Conservation (phyloP, 2,797 vertebrate genomes). For the Erethizon dorsatum region DNA sequence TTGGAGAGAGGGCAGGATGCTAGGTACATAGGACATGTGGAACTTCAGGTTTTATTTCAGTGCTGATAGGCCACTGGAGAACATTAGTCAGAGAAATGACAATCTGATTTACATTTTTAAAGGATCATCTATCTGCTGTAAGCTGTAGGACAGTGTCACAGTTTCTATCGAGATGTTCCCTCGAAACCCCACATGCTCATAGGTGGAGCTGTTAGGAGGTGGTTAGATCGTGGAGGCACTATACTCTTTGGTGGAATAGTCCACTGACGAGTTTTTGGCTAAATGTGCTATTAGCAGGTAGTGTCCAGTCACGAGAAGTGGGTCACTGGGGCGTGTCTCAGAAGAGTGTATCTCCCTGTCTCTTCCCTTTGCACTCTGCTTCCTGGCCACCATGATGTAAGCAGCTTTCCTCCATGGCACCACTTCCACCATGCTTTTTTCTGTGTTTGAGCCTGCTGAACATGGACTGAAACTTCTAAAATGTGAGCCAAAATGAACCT, state of each 20-base stretch:
- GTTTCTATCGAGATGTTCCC: not conserved
- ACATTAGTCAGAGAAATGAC: not conserved
- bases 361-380: not conserved
- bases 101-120: not conserved
- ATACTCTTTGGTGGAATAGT: not conserved
- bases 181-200: not conserved
- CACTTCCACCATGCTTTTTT: not conserved
- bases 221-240: not conserved
- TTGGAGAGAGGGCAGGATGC: not conserved
- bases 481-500: not conserved
- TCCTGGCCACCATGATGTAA: not conserved
- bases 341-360: not conserved
- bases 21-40: not conserved
- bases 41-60: not conserved
- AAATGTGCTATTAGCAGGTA: not conserved
- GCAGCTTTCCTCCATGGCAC: not conserved
- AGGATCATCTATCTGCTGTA: not conserved
- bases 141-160: not conserved
- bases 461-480: not conserved
- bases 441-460: not conserved
- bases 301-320: not conserved
- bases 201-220: not conserved
- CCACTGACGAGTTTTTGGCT: not conserved
- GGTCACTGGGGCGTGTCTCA: not conserved
- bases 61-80: not conserved